phyloP scores from a whole-genome alignment of 1,140 invertebrate species.

The Heliothis virescens region DNA sequence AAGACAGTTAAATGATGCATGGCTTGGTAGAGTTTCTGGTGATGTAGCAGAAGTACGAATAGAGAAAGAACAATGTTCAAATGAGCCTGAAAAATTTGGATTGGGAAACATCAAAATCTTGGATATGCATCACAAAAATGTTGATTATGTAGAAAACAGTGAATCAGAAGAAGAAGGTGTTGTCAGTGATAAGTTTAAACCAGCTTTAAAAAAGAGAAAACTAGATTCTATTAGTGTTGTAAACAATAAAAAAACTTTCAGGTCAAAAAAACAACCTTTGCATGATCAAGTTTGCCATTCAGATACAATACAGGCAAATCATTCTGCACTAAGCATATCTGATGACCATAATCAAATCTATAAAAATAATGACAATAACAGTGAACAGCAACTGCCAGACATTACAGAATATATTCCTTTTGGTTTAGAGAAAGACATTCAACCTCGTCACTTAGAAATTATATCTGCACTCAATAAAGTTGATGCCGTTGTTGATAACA shows the following conservation, averaged over 20 bases:
- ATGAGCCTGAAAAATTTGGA: conserved; percentile 68
- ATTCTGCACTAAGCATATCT: background rate
- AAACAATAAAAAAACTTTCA: conserved; percentile 52
- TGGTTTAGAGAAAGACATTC: conserved; percentile 71
- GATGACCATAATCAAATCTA: conserved; percentile 27
- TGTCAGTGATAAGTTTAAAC: conserved; percentile 75
- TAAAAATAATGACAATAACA: conserved; percentile 43
- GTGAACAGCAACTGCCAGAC: conserved; percentile 68
- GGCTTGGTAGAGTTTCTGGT: conserved; percentile 84
- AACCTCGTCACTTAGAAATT: conserved; percentile 70
- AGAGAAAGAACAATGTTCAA: background rate
- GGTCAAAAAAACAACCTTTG: conserved; percentile 33
- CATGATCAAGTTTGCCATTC: background rate
- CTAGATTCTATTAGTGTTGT: conserved; percentile 53
- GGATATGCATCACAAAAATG: conserved; percentile 69
- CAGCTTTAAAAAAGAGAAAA: conserved; percentile 83
- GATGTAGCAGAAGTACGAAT: conserved; percentile 42
- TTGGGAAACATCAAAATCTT: conserved; percentile 74
- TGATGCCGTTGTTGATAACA: conserved; percentile 53
- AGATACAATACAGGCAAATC: background rate
- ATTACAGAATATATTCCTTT: conserved; percentile 78
- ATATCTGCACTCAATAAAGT: conserved; percentile 67
- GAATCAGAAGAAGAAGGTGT: conserved; percentile 88
- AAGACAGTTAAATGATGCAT: conserved; percentile 85
- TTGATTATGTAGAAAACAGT: conserved; percentile 89